phyloP scores from a whole-genome alignment of 2,797 vertebrate genomes.

The Lagocephalus sceleratus region DNA sequence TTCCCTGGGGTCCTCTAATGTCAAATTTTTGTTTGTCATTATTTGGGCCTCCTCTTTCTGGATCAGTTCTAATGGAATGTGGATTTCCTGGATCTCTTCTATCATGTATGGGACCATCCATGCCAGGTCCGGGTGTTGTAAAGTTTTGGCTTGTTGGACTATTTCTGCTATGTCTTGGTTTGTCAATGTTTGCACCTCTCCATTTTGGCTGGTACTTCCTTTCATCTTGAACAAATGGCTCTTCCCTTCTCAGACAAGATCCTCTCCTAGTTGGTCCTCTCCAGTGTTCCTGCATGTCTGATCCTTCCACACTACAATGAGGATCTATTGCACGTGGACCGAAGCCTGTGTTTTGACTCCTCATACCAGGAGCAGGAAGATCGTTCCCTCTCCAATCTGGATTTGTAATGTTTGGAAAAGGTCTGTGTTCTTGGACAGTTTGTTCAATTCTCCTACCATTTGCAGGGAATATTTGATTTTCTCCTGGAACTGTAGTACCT shows the following conservation, averaged over 20 bases:
- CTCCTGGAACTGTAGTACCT: background rate
- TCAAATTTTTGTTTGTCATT: background rate
- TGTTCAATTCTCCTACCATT: constrained; percentile 17
- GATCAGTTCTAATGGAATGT: constrained; percentile 1
- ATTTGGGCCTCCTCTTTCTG: constrained; percentile 10
- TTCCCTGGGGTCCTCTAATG: constrained; percentile 5
- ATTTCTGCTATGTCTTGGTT: constrained; percentile 5
- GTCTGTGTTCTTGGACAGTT: constrained; percentile 16
- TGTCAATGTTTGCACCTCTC: background rate
- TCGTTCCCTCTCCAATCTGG: constrained; percentile 21
- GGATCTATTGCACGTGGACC: constrained; percentile 15
- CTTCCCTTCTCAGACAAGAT: background rate
- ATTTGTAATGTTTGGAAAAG: constrained; percentile 26
- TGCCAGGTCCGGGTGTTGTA: constrained; percentile 1
- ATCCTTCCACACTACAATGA: constrained; percentile 20
- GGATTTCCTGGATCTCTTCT: constrained; percentile 3
- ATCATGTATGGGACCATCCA: constrained; percentile 2
- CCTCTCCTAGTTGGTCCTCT: constrained; percentile 11
- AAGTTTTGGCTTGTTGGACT: constrained; percentile 13
- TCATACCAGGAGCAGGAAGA: constrained; percentile 8
- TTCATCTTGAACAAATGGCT: constrained; percentile 2
- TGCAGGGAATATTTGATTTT: constrained; percentile 7
- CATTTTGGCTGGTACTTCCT: background rate
- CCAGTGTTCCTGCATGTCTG: constrained; percentile 28
- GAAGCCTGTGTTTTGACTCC: constrained; percentile 13